Evolutionary conservation across 2,888 invertebrate genomes (phyloP), one percentile per base, ranked within the genome.

Genomic region (Drosophila algonquin): DNA sequence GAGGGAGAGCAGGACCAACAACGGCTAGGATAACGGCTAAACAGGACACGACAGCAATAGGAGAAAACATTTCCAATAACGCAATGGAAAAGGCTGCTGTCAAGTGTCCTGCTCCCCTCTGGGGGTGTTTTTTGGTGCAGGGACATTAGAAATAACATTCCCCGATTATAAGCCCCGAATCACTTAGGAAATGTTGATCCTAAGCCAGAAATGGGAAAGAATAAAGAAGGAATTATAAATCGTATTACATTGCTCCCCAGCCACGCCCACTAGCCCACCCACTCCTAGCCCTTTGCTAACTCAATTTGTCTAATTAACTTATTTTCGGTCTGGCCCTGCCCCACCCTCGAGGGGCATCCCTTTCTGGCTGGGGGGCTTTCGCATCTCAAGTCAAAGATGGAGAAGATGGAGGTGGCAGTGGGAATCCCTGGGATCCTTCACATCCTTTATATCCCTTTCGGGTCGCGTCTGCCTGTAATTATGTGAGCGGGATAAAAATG

Each of bases 261-360:
- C n/a, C 35, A 51, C 48, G n/a, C 14, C 44, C 24, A 14, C 10
- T 30, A 6, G 9, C 9, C 14, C 24, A 12, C 10, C 24, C 46
- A 27, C 4, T 21, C 35, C 5, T 6, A 40, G 14, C 40, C 40
- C 40, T 14, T 40, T 40, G 14, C 32, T 45, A 46, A 72, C 45
- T 21, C 30, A 55, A 55, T 74, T 75, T 44, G 30, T 51, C 64
- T 75, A 71, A 75, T 75, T 76, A 76, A 76, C 55, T 75, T 61
- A 76, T 62, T 58, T 52, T 30, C 48, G 40, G 51, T 35, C 47
- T 9, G 45, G 32, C 14, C 46, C 52, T 9, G 6, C 32, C 40
- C 35, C 24, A n/a, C 24, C 16, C 12, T 56, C 12, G 14, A 35
- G 14, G 35, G 5, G 40, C 14, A 40, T 14, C 5, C 40, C 48